Base-by-base conservation (phyloP, 2,888 invertebrate species). In the Hyalella azteca region DNA sequence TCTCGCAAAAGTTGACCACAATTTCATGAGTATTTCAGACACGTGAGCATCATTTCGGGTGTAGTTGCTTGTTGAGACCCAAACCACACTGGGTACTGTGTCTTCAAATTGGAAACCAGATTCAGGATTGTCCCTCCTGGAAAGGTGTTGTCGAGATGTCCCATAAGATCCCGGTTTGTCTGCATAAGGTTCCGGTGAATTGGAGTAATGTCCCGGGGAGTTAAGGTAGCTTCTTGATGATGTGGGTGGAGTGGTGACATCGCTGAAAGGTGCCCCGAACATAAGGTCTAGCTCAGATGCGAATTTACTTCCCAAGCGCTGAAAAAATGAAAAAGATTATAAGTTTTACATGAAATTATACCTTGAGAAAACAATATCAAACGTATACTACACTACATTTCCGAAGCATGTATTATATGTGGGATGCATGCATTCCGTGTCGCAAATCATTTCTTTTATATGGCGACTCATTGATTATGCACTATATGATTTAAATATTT, bases 11-110 rank as follows among this genome's bases (percentile, higher is more conserved):
- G 82, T 85, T 9, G 82, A 81, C 85, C 83, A 83, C 80, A 80
- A 81, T 15, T 81, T 79, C 92, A 96, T 96, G 83, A 95, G 93
- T 77, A 94, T 93, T 88, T 96, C 96, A 2, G 95, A 93, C 78
- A 96, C 84, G 22, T 79, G 66, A 13, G 73, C 78, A 29, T 84
- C 84, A 1, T 41, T 77, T 2, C 75, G 73, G n/a, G 82, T 76
- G 60, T 76, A 84, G 73, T 84, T 84, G 49, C 39, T 73, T 9
- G 45, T 41, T 19, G 78, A 60, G 13, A 45, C 45, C 75, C 75
- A 75, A 7, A 26, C 45, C 19, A 75, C 75, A 4, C 66, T 36
- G 5, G 26, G 26, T 3, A 3, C 29, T 2, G 59, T 26, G 3
- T 29, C 26, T n/a, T 15, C 66, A 36, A 15, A 66, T 15, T 29